phyloP scores from a whole-genome alignment of 2,113 vertebrate species.

The Solea senegalensis region DNA sequence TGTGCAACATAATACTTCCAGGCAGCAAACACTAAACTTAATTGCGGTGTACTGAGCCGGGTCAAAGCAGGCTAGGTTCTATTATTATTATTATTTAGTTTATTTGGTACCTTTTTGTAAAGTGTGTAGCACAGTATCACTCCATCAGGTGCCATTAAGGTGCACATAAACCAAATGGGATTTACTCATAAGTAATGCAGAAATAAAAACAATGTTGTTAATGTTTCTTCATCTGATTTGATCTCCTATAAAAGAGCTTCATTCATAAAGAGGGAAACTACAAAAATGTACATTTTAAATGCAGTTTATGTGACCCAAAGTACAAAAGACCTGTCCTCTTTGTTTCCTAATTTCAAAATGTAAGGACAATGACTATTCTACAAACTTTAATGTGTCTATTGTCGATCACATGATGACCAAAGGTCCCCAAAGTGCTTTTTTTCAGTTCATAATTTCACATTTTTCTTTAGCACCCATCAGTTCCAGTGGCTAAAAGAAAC shows the following conservation, averaged over 20 bases:
- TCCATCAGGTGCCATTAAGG: not conserved
- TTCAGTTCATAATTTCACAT: too few relatives aligned
- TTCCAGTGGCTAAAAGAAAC: too few relatives aligned
- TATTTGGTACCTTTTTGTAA: not conserved
- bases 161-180: conserved; percentile 6
- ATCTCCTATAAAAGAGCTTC: too few relatives aligned
- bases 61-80: not conserved
- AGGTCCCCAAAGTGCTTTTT: too few relatives aligned
- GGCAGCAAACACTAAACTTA: not conserved
- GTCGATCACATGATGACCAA: not conserved
- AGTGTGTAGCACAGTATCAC: conserved; percentile 8
- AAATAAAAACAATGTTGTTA: not conserved
- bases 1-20: not conserved
- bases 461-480: too few relatives aligned
- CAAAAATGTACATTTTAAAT: too few relatives aligned
- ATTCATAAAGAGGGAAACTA: too few relatives aligned
- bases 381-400: not conserved
- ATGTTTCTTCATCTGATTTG: too few relatives aligned
- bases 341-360: too few relatives aligned
- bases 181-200: conserved; percentile 3
- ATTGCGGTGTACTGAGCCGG: not conserved
- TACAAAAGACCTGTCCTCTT: too few relatives aligned
- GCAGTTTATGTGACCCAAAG: too few relatives aligned
- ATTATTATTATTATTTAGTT: not conserved
- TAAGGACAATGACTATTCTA: not conserved